phyloP scores from a whole-genome alignment of 2,797 vertebrate species.

The Phrynocephalus vlangalii region DNA sequence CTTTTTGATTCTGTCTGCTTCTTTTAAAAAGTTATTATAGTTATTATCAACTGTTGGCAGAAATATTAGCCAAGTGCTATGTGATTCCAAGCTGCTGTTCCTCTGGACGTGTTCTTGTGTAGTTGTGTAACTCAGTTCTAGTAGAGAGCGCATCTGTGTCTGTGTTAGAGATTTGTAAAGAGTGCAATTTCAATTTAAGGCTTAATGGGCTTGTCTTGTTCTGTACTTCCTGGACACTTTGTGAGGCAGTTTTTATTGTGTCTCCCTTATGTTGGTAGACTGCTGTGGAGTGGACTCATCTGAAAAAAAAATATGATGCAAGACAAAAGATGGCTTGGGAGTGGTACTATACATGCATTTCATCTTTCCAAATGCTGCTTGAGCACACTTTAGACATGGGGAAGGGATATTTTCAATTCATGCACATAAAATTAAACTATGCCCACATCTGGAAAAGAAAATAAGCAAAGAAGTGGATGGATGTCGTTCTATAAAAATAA shows the following conservation, averaged over 20 bases:
- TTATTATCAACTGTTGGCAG: background rate
- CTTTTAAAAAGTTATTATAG: background rate
- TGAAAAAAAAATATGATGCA: background rate
- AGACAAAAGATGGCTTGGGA: background rate
- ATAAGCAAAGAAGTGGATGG: background rate
- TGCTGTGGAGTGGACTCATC: background rate
- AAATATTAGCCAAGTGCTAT: conserved; percentile 12
- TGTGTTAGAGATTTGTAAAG: background rate
- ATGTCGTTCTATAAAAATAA: background rate
- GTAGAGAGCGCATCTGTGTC: no score
- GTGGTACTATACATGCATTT: background rate
- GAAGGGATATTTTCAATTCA: background rate
- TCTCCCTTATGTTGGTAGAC: background rate
- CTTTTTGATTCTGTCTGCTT: background rate
- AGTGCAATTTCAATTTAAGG: background rate
- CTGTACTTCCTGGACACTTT: background rate
- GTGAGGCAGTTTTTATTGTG: background rate
- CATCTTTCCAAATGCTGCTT: background rate
- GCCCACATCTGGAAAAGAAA: background rate
- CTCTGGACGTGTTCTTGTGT: background rate
- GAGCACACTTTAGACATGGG: background rate
- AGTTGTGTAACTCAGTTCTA: no score
- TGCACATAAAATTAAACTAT: background rate
- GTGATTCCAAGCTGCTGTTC: conserved; percentile 28
- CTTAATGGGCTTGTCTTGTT: background rate